Base-by-base conservation (phyloP, 2,113 vertebrate genomes). In the Muntiacus reevesi region DNA sequence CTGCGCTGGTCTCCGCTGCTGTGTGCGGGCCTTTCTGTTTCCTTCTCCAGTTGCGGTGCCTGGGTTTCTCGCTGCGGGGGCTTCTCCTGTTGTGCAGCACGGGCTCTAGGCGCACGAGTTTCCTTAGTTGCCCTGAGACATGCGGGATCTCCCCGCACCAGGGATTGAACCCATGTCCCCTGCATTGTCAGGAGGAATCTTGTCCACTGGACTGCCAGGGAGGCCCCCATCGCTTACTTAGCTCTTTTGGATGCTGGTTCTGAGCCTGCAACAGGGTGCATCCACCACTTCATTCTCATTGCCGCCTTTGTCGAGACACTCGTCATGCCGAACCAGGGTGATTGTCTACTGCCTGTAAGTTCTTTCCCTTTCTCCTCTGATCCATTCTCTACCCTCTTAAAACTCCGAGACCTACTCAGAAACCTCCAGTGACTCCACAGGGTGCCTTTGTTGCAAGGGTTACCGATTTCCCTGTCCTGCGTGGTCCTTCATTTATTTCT, bases 191-290 rank as follows among this genome's bases (percentile, higher is more conserved):
- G 40, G 71, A 25, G 71, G 40, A 76, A 13, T 76, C 71, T 27
- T 76, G 43, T 4, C 40, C 40, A 76, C 12, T 43, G 71, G 71
- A 23, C 40, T 40, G 25, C 40, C 71, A 14, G 23, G 12, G 40
- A 76, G 43, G 71, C 23, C 71, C 71, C 40, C 23, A 27, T 27
- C 71, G 1, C n/a, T 71, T 71, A 71, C 64, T 12, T 43, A 25
- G n/a, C 30, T 64, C n/a, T 47, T 93, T 82, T 50, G 50, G 10
- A 40, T 74, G 15, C 64, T 33, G 8, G 27, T 74, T 81, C 87
- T 92, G 54, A 83, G 30, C 62, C 47, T 55, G 89, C 27, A 55
- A 36, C 59, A 55, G 91, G 67, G 93, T 86, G 54, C 79, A 60
- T 43, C 59, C 16, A 6, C 5, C 64, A n/a, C 27, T 78, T 84